Evolutionary conservation across 2,113 vertebrate species (phyloP), one percentile per base, ranked within the genome.

Genomic region (Capreolus pygargus): DNA sequence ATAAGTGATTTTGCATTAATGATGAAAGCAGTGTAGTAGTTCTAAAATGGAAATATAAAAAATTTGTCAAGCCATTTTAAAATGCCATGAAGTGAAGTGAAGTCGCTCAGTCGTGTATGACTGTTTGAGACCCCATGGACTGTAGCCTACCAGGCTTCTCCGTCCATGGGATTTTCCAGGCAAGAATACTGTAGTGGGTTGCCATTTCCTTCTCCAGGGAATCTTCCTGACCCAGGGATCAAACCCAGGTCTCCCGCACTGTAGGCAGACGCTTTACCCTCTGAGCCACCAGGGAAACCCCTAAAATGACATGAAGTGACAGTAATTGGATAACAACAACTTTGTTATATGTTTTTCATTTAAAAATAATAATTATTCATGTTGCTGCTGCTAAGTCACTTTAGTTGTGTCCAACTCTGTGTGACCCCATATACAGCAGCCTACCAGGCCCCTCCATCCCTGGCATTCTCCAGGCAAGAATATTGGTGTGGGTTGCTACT

Each of bases 301-400:
- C 47, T 36, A 82, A 95, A 79, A 85, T 91, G 60, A 61, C 16
- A 39, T 60, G 54, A 83, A 84, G 5, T 79, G 28, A 55, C 45
- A 76, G 14, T 89, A 89, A 86, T 43, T 88, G 60, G 6, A 74
- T 36, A 96, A 50, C 4, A 74, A 19, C 58, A 55, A 70, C 7
- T 96, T 81, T 94, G 27, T 74, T 30, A 81, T 47, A 81, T 86
- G 47, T 74, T 95, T n/a, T 94, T n/a, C 55, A 7, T 81, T 92
- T 50, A 43, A 87, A 30, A 67, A 92, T 87, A 70, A 58, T 60
- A 47, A 57, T 78, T 23, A 36, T 70, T 39, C 9, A 70, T 0
- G 1, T 70, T 70, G 9, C n/a, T 70, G n/a, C 67, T 70, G 64
- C 64, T 67, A 70, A 70, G 5, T 36, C n/a, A 23, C 64, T 36